Evolutionary conservation across 2,888 invertebrate species (phyloP).

Genomic region (Tipula lateralis): DNA sequence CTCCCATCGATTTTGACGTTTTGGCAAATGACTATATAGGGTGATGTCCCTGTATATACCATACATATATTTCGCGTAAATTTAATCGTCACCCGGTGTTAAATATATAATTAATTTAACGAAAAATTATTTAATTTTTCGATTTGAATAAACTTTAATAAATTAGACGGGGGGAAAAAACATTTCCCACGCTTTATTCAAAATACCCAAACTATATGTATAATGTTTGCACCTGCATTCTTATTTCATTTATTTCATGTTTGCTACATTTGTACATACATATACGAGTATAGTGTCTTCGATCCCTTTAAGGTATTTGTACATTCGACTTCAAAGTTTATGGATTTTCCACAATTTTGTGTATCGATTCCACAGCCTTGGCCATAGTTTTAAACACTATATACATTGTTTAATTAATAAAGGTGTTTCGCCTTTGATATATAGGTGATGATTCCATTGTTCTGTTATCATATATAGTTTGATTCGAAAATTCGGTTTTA

Average conservation of each 20-base stretch:
- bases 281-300: neutral
- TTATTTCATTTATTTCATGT: neutral
- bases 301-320: neutral
- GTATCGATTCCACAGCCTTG: neutral
- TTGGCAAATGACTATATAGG: too few species aligned
- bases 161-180: neutral
- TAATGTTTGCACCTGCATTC: neutral
- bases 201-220: neutral
- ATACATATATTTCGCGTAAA: neutral
- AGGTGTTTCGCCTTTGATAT: neutral
- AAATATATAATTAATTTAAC: neutral
- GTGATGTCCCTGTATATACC: too few species aligned
- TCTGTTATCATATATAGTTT: neutral
- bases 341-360: neutral
- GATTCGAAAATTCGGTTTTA: neutral
- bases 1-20: too few species aligned
- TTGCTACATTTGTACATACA: too few species aligned
- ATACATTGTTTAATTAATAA: neutral
- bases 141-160: neutral
- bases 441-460: neutral
- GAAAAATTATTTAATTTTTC: neutral
- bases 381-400: neutral
- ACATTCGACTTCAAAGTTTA: neutral
- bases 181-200: slow-evolving; percentile 6
- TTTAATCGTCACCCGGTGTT: neutral